These are phyloP conservation scores for Nycticorax nycticorax DNA, from an alignment of 2,113 vertebrate species.

Conservation along the genomic window DNA sequence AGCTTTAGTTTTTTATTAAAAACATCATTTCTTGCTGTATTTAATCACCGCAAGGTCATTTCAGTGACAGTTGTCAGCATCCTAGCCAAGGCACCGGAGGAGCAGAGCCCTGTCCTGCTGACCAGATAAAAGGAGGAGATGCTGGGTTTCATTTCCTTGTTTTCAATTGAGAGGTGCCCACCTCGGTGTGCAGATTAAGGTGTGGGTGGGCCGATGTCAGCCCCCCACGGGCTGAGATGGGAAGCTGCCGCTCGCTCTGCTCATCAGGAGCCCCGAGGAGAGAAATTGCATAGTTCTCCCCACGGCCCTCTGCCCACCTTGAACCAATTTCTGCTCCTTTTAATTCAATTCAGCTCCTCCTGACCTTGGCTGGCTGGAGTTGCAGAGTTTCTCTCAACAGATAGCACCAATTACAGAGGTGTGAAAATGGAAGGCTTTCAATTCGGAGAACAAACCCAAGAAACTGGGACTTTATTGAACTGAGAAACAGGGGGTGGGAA, in stretches of 20 bases:
- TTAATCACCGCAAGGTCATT: constrained; percentile 59
- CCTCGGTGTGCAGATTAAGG: constrained; percentile 1
- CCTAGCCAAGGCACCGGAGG: not conserved
- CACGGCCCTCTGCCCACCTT: constrained; percentile 48
- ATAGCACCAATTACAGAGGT: constrained; percentile 81
- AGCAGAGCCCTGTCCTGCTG: not conserved
- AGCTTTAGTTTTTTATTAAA: constrained; percentile 43
- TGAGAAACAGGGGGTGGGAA: constrained; percentile 30
- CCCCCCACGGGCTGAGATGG: not conserved
- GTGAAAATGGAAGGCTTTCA: constrained; percentile 76
- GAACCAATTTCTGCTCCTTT: constrained; percentile 74
- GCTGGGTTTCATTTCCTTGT: constrained; percentile 53
- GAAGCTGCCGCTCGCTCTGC: not conserved
- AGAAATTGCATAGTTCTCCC: constrained; percentile 53
- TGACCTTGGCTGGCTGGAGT: constrained; percentile 73
- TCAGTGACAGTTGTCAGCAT: constrained; percentile 20
- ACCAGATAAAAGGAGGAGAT: constrained; percentile 51
- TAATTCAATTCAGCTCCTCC: constrained; percentile 75
- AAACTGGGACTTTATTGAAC: constrained; percentile 57
- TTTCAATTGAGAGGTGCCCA: constrained; percentile 44
- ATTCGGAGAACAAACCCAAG: constrained; percentile 64
- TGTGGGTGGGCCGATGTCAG: not conserved
- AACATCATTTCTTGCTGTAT: constrained; percentile 35
- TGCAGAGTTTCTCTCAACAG: constrained; percentile 74
- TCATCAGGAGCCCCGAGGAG: constrained; percentile 47